Percentiles rank a stretch among this genome's conserved stretches.
Evolutionary conservation across 2,888 invertebrate species (phyloP).

Genomic region (Blera fallax): DNA sequence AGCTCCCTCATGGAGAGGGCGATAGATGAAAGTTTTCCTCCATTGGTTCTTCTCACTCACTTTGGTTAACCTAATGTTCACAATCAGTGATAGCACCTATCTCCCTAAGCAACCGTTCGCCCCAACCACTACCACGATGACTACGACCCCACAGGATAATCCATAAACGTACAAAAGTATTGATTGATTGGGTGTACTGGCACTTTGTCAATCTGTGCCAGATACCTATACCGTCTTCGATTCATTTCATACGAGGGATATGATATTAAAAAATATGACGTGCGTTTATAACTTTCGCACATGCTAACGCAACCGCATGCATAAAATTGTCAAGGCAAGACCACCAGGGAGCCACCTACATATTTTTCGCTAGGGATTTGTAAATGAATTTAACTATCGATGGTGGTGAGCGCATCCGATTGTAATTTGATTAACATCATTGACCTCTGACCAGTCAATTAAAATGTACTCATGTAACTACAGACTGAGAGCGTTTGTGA

Average conservation of each 20-base stretch:
- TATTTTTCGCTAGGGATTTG: background rate
- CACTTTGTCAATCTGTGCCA: conserved; percentile 43
- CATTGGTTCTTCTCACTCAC: background rate
- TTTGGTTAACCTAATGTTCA: conserved; percentile 15
- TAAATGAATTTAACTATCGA: conserved; percentile 30
- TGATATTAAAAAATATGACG: conserved; percentile 10
- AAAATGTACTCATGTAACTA: conserved; percentile 20
- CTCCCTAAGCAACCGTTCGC: background rate
- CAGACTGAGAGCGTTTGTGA: conserved; percentile 7
- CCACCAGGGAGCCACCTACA: background rate
- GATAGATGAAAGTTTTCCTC: conserved; percentile 10
- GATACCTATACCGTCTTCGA: conserved; percentile 18
- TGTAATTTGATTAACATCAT: conserved; percentile 43
- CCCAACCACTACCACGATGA: background rate
- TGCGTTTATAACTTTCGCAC: conserved; percentile 9
- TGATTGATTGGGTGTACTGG: conserved; percentile 48
- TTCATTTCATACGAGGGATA: conserved; percentile 7
- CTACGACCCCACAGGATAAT: conserved; percentile 15
- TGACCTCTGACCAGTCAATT: conserved; percentile 17
- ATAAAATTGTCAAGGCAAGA: background rate
- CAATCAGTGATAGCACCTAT: conserved; percentile 45
- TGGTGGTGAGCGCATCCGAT: background rate
- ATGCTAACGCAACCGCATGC: background rate
- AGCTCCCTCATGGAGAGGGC: conserved; percentile 8
- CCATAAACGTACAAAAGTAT: conserved; percentile 34